Evolutionary conservation across 2,113 vertebrate species (phyloP).

Genomic region (Irena cyanogastra): DNA sequence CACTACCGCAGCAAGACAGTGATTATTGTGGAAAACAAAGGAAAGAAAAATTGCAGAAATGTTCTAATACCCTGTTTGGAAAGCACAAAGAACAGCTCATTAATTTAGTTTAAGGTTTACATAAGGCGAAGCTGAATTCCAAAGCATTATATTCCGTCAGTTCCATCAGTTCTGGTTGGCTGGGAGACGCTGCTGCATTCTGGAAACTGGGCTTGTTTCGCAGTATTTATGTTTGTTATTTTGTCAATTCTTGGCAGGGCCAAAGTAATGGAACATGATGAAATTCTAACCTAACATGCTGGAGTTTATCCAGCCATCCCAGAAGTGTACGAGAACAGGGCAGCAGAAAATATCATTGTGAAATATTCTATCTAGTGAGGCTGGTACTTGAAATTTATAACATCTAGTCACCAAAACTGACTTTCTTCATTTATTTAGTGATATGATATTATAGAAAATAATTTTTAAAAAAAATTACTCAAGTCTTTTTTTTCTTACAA

Average conservation of each 20-base stretch:
- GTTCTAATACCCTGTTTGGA: not conserved
- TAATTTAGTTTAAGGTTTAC: constrained; percentile 15
- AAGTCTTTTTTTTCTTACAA: not conserved
- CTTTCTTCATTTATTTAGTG: not conserved
- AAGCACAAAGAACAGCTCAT: not conserved
- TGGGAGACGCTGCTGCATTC: not conserved
- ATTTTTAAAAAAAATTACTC: not conserved
- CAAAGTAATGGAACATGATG: not conserved
- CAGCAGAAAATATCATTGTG: not conserved
- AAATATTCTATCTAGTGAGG: not conserved
- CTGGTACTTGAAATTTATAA: not conserved
- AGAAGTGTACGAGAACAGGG: not conserved
- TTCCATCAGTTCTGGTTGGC: not conserved
- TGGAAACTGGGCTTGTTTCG: not conserved
- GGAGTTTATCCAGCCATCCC: not conserved
- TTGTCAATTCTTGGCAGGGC: not conserved
- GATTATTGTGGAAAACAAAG: not conserved
- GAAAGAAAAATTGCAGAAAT: not conserved
- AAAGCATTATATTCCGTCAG: not conserved
- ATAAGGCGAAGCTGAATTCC: not conserved
- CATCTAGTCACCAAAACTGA: not conserved
- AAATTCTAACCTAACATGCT: not conserved
- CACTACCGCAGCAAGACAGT: not conserved
- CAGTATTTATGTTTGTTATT: not conserved
- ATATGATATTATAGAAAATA: not conserved